A percentile compares a stretch with the other conserved stretches of the same genome.
Conservation (phyloP, 53 echinoderm and acorn worm genomes). For the Crossaster papposus region DNA sequence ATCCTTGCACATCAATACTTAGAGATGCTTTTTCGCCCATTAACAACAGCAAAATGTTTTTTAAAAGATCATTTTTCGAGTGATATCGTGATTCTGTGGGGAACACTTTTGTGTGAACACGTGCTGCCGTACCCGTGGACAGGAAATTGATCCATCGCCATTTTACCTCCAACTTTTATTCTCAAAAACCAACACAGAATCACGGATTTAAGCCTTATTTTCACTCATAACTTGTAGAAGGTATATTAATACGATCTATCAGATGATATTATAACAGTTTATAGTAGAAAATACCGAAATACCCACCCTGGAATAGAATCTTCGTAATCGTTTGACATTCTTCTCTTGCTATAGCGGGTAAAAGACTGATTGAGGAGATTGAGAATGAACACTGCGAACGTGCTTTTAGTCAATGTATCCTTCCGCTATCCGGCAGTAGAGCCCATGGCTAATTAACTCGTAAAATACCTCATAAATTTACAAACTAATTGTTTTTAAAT, state of each 20-base stretch:
- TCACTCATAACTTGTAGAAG: neutral
- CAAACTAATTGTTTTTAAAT: neutral
- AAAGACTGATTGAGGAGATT: conserved; percentile 32
- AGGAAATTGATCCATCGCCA: conserved; percentile 46
- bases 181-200: conserved; percentile 17
- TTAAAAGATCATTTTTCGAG: neutral
- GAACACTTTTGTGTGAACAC: conserved; percentile 30
- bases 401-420: conserved; percentile 17
- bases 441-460: neutral
- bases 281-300: conserved; percentile 15
- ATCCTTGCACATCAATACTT: too few species aligned
- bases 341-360: conserved; percentile 61
- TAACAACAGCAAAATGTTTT: too few species aligned
- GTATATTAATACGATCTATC: neutral
- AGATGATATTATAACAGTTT: neutral
- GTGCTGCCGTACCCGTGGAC: conserved; percentile 16
- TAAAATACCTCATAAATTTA: neutral
- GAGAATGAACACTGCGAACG: conserved; percentile 16
- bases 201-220: neutral
- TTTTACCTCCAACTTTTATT: conserved; percentile 2
- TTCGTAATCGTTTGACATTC: conserved; percentile 69
- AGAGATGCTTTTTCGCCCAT: too few species aligned
- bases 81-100: neutral
- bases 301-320: conserved; percentile 48
- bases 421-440: conserved; percentile 45